These are phyloP conservation scores for Apteryx owenii DNA, from an alignment of 2,113 vertebrate species.

Conservation along the genomic window DNA sequence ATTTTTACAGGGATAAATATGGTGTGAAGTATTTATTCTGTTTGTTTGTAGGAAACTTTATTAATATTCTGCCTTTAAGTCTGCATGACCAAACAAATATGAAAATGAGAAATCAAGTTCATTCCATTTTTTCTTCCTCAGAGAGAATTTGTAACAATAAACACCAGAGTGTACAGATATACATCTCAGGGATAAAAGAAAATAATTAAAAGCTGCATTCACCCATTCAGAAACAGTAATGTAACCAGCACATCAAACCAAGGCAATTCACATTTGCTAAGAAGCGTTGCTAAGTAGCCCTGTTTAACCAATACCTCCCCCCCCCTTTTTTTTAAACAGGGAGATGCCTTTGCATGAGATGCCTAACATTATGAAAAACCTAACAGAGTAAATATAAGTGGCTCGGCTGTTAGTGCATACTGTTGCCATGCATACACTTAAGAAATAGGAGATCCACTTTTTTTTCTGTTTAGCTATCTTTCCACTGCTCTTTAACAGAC, in stretches of 20 bases:
- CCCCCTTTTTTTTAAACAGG: neutral
- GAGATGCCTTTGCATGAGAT: neutral
- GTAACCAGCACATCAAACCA: neutral
- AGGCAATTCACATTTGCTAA: neutral
- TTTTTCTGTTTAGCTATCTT: neutral
- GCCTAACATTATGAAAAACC: neutral
- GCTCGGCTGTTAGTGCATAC: neutral
- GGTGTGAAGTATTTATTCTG: neutral
- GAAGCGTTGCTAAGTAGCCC: neutral
- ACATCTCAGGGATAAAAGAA: neutral
- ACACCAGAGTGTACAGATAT: neutral
- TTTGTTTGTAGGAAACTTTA: neutral
- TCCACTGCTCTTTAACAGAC: neutral
- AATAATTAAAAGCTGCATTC: neutral
- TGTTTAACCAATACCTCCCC: neutral
- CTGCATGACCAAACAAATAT: neutral
- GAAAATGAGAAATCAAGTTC: neutral
- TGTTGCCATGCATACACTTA: fast-evolving
- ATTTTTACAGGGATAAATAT: neutral
- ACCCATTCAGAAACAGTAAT: neutral
- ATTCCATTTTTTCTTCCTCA: neutral
- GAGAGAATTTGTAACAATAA: neutral
- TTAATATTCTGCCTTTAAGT: neutral
- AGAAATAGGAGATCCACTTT: neutral
- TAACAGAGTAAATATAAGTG: neutral